phyloP scores from a whole-genome alignment of 2,888 invertebrate genomes.

The Cheilosia vulpina region DNA sequence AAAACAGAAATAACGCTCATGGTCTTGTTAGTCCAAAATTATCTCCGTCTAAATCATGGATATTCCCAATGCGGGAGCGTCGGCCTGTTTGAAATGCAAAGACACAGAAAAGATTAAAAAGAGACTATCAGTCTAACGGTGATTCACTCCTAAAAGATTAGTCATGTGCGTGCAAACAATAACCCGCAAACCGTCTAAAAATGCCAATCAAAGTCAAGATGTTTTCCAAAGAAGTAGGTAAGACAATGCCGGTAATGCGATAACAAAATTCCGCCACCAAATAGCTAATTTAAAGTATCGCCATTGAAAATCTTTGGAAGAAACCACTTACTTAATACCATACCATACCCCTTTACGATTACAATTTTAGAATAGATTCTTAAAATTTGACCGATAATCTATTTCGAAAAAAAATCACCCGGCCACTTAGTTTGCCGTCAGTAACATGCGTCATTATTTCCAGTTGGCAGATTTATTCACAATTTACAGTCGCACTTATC shows the following conservation, averaged over 20 bases:
- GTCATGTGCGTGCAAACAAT: constrained; percentile 13
- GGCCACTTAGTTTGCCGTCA: background rate
- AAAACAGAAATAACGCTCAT: background rate
- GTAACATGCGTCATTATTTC: constrained; percentile 8
- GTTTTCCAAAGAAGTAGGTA: constrained; percentile 10
- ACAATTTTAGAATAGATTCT: too few species aligned
- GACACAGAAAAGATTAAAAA: constrained; percentile 1
- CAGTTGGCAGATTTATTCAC: background rate
- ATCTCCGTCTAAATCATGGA: background rate
- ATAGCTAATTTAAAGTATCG: background rate
- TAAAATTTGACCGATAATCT: background rate
- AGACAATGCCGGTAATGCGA: background rate
- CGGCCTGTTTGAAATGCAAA: constrained; percentile 12
- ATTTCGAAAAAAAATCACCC: background rate
- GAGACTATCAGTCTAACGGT: background rate
- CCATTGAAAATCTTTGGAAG: background rate
- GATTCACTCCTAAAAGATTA: constrained; percentile 12
- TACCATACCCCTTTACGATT: background rate
- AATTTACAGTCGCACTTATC: background rate
- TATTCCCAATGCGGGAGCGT: constrained; percentile 11
- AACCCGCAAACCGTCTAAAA: constrained; percentile 5
- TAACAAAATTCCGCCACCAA: background rate
- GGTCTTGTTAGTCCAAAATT: background rate
- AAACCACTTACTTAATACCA: background rate
- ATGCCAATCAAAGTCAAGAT: constrained; percentile 30